Percentiles rank a stretch among this genome's conserved stretches.
phyloP scores from a whole-genome alignment of 2,113 vertebrate genomes.

The Sisor rabdophorus region DNA sequence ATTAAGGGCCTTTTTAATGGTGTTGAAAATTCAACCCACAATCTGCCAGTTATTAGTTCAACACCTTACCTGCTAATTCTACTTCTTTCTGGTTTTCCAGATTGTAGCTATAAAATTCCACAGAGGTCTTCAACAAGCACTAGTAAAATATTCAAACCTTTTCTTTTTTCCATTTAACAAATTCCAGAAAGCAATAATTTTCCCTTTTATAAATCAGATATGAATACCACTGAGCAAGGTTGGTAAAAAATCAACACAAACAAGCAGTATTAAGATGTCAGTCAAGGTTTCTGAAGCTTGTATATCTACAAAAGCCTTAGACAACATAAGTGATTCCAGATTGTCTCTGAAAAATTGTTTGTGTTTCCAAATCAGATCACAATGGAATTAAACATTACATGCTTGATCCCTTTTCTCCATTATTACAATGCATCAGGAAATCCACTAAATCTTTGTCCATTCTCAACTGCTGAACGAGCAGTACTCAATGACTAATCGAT shows the following conservation, averaged over 20 bases:
- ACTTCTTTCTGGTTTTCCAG: no score
- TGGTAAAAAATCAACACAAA: background rate
- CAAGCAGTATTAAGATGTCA: background rate
- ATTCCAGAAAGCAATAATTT: conserved; percentile 17
- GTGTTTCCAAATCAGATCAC: background rate
- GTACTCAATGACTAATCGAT: conserved; percentile 4
- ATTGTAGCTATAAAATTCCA: no score
- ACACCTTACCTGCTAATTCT: no score
- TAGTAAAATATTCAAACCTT: conserved; percentile 11
- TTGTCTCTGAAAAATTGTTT: background rate
- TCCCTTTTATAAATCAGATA: conserved; percentile 9
- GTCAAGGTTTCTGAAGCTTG: background rate
- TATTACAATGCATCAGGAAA: background rate
- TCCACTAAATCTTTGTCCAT: background rate
- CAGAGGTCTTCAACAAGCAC: no score
- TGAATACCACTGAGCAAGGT: background rate
- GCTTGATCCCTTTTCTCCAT: background rate
- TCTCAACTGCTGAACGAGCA: background rate
- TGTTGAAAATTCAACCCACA: no score
- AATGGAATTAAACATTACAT: background rate
- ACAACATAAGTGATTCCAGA: background rate
- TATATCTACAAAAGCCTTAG: background rate
- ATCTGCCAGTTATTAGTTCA: no score
- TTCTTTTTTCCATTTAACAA: background rate
- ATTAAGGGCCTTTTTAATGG: no score